Base-by-base conservation (phyloP, 2,888 invertebrate species). In the Leptothorax acervorum region DNA sequence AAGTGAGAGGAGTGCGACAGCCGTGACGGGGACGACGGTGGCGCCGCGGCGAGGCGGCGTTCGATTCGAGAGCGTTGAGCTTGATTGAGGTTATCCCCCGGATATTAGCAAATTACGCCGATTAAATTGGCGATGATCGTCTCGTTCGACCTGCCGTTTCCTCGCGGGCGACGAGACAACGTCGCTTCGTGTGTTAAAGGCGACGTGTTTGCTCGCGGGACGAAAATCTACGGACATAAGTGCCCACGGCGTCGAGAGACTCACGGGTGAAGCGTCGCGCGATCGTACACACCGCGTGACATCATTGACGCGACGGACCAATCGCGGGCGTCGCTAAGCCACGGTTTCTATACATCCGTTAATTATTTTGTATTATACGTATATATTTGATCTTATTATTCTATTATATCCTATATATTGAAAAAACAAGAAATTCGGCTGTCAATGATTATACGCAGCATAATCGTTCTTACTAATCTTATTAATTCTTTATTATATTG, bases 11-110 rank as follows among this genome's bases (percentile, higher is more conserved):
- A 60, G 45, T 45, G 48, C 23, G 45, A 48, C 53, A 65, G 42
- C n/a, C 31, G 57, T 35, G 23, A 42, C 12, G 18, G 8, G 6
- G 6, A 5, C 82, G 85, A 90, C 75, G 84, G 92, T 91, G 84
- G 88, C 91, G 92, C 91, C 89, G 81, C 83, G 82, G 70, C 55
- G 86, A 87, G 68, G 78, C 74, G 83, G 71, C 85, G 83, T 83
- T 79, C 84, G n/a, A 60, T 11, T 31, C 18, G 15, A 70, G 45
- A 70, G 81, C 55, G n/a, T 88, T 63, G 6, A 57, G 18, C 2
- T 55, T 3, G 83, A 91, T 92, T 90, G 89, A 92, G 93, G 92
- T 93, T 93, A 92, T 90, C 82, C 3, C 18, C 3, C 18, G 9
- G 35, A 82, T 31, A 57, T 66, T 53, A 9, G 0, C 15, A 12